Conservation (phyloP, 2,888 invertebrate genomes). For the Nemotelus nigrinus region DNA sequence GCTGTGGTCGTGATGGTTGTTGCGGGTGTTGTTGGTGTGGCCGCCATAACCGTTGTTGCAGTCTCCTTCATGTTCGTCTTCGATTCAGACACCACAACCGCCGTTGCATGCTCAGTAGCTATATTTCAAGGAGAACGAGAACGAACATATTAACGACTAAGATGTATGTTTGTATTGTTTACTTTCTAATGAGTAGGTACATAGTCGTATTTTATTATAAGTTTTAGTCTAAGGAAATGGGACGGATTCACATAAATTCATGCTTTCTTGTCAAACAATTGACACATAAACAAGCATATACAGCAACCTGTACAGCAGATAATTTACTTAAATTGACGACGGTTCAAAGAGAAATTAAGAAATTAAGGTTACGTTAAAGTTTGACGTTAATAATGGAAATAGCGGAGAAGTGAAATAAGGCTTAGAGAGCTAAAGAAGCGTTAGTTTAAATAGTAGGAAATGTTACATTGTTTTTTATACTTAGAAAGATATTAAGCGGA, state of each 20-base stretch:
- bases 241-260: slow-evolving; percentile 6
- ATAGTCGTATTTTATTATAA: neutral
- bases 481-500: too few relatives aligned
- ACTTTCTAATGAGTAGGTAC: neutral
- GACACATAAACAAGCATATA: slow-evolving; percentile 1
- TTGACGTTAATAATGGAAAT: too few relatives aligned
- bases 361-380: too few relatives aligned
- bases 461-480: too few relatives aligned
- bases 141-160: neutral
- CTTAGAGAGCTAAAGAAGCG: too few relatives aligned
- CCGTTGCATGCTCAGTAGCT: slow-evolving; percentile 63
- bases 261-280: slow-evolving; percentile 2
- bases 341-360: too few relatives aligned
- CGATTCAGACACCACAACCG: slow-evolving; percentile 65
- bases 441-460: too few relatives aligned
- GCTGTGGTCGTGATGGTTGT: slow-evolving; percentile 59
- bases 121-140: slow-evolving; percentile 43
- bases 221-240: too few relatives aligned
- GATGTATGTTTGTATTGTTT: too few relatives aligned
- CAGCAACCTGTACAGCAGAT: neutral
- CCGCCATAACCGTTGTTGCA: slow-evolving; percentile 65
- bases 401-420: too few relatives aligned
- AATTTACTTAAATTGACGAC: too few relatives aligned
- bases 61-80: slow-evolving; percentile 65
- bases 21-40: slow-evolving; percentile 61